These are phyloP conservation scores for Polypterus bichir DNA, from an alignment of 2,113 vertebrate species.

Conservation along the genomic window DNA sequence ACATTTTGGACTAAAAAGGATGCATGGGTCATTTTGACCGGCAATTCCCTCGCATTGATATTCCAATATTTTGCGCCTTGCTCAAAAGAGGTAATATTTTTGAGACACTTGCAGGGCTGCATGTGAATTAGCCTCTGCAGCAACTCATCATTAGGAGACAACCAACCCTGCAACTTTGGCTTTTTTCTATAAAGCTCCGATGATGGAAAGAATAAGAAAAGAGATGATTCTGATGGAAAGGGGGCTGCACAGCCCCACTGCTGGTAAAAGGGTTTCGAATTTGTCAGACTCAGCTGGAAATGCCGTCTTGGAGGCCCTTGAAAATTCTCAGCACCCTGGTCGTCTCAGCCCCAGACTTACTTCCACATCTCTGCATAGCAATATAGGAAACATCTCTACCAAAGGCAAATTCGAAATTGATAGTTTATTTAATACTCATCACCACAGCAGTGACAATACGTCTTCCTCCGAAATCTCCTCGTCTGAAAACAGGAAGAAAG, in stretches of 20 bases:
- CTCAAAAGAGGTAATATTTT: slow-evolving; percentile 86
- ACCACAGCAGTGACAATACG: slow-evolving; percentile 66
- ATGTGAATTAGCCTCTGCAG: slow-evolving; percentile 82
- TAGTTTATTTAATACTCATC: slow-evolving; percentile 80
- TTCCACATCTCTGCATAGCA: slow-evolving; percentile 80
- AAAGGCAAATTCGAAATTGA: slow-evolving; percentile 99
- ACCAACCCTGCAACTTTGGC: slow-evolving; percentile 69
- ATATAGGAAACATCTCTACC: slow-evolving; percentile 75
- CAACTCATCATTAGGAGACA: slow-evolving; percentile 74
- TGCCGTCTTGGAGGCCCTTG: slow-evolving; percentile 93
- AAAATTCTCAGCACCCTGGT: slow-evolving; percentile 93
- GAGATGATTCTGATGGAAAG: slow-evolving; percentile 99
- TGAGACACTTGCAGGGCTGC: slow-evolving; percentile 77
- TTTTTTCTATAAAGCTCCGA: slow-evolving; percentile 71
- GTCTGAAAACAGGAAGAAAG: slow-evolving; percentile 85
- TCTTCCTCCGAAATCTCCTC: slow-evolving; percentile 76
- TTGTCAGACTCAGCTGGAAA: slow-evolving; percentile 81
- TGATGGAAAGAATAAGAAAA: slow-evolving; percentile 99
- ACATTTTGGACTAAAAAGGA: slow-evolving; percentile 85
- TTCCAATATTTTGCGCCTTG: slow-evolving; percentile 73
- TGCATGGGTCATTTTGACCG: slow-evolving; percentile 91
- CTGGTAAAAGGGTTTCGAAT: slow-evolving; percentile 82
- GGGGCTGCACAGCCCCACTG: slow-evolving; percentile 90
- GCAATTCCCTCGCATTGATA: slow-evolving; percentile 82
- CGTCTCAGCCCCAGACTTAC: slow-evolving; percentile 90